Base-by-base conservation (phyloP, 2,888 invertebrate species). In the Girardia tigrina region DNA sequence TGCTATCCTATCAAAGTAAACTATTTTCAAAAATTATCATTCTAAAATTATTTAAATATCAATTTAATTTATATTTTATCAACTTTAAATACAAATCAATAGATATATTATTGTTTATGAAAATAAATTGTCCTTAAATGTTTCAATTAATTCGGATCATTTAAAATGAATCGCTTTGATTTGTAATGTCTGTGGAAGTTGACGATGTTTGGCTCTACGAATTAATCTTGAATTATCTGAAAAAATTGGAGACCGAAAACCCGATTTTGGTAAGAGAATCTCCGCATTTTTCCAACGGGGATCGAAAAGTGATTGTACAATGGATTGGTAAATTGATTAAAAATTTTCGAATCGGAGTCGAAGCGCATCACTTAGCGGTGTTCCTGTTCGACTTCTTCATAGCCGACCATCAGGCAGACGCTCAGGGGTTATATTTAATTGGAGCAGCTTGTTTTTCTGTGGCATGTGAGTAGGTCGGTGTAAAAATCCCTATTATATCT, bases 391-490 rank as follows among this genome's bases (percentile, higher is more conserved):
- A 74, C 27, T 74, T n/a, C 26, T 74, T 74, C 26, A 74, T 74
- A 14, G 74, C 36, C 16, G 27, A 42, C 42, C 74, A 74, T 72
- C 74, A 74, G 16, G 74, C 74, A 4, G 74, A 74, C 42, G 42
- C 26, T 20, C 74, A 74, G 27, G 74, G 74, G 2, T 74, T 74
- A 28, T 74, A 74, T 28, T 69, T 74, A 42, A 28, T 74, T 26
- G 74, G 56, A 42, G 74, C 74, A 20, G 74, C 74, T 69, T 74
- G 74, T 72, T 27, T 74, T 26, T 74, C 74, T 27, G 42, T 74
- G n/a, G 74, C 74, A 6, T 74, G 74, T 74, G 27, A 74, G 70
- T n/a, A 28, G 29, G n/a, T 26, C 27, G n/a, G n/a, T 72, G n/a
- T n/a, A n/a, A n/a, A n/a, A n/a, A n/a, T n/a, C n/a, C n/a, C n/a